Evolutionary conservation across 2,888 invertebrate species (phyloP).

Genomic region (Allolobophora icterica): DNA sequence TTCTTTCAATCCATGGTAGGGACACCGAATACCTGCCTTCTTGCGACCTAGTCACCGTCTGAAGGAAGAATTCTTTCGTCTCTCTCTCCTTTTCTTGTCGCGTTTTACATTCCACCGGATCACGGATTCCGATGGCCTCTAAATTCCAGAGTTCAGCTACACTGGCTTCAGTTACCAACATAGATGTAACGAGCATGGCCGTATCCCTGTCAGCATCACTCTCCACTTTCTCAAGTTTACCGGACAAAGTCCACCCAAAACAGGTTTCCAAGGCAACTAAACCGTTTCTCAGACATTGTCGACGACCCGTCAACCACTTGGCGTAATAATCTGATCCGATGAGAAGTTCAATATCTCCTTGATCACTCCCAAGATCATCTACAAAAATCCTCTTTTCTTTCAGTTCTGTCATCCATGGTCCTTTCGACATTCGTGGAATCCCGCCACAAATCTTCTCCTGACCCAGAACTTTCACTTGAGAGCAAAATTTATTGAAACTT

Average conservation of each 20-base stretch:
- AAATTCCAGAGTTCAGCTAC: neutral
- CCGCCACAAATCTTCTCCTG: too few species aligned
- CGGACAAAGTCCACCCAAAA: neutral
- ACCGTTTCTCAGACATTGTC: neutral
- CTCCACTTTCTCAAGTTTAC: too few species aligned
- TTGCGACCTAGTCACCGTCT: neutral
- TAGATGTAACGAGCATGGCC: too few species aligned
- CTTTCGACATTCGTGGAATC: too few species aligned
- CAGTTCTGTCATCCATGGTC: too few species aligned
- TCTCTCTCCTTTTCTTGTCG: neutral
- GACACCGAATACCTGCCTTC: neutral
- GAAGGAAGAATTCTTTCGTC: neutral
- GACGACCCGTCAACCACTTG: neutral
- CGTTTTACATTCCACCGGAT: neutral
- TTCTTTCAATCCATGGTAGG: conserved; percentile 11
- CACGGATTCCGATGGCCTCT: neutral
- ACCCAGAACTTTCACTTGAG: too few species aligned
- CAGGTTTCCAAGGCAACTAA: conserved; percentile 12
- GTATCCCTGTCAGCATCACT: too few species aligned
- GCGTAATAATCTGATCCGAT: neutral
- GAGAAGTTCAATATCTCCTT: neutral
- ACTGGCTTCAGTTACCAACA: too few species aligned
- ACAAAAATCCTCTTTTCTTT: too few species aligned
- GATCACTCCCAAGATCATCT: neutral
- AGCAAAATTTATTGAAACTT: too few species aligned